phyloP scores from a whole-genome alignment of 2,113 vertebrate genomes.

The Protobothrops mucrosquamatus region DNA sequence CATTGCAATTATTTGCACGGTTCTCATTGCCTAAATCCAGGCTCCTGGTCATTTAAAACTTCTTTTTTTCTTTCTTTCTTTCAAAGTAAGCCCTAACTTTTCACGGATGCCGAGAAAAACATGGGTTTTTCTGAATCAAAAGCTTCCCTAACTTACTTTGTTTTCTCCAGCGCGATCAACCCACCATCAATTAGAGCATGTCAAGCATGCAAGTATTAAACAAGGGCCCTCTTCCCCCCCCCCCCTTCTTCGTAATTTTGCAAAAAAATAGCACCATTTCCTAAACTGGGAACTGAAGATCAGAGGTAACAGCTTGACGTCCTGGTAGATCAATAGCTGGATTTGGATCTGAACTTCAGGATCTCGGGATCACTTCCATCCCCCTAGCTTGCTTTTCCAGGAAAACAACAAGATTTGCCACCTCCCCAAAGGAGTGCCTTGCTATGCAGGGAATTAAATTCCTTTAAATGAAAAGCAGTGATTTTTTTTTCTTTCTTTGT shows the following conservation, averaged over 20 bases:
- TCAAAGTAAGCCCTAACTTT: background rate
- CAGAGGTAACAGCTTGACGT: background rate
- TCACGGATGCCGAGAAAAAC: background rate
- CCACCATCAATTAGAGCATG: background rate
- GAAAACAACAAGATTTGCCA: too few relatives aligned
- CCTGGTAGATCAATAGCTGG: background rate
- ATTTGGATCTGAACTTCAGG: background rate
- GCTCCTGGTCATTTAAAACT: too few relatives aligned
- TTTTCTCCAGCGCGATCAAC: too few relatives aligned
- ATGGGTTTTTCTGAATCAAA: background rate
- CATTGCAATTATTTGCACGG: background rate
- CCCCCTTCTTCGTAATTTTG: fast-evolving
- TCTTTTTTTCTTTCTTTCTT: background rate
- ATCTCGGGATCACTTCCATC: background rate
- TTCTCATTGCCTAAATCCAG: background rate
- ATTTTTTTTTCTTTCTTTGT: background rate
- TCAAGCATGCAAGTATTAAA: background rate
- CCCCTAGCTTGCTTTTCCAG: too few relatives aligned
- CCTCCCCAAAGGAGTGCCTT: fast-evolving
- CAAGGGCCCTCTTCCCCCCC: too few relatives aligned
- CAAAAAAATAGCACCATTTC: background rate
- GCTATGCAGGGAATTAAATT: background rate
- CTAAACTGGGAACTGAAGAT: background rate
- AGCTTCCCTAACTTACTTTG: background rate
- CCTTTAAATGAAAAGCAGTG: background rate